Conservation (phyloP, 2,113 vertebrate genomes). For the Chunga burmeisteri region DNA sequence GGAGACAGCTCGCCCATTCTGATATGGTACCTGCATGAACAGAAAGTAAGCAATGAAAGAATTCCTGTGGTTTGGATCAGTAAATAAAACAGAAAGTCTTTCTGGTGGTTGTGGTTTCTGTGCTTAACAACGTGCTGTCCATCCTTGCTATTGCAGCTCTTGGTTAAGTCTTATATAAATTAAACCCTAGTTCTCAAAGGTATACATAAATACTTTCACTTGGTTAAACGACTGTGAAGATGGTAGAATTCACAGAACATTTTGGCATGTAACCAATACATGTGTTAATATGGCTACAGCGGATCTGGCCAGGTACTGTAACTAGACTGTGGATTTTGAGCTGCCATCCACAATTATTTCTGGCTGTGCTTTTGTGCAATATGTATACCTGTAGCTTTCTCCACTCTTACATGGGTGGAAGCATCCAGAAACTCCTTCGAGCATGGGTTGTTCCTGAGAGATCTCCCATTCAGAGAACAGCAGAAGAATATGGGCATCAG, state of each 20-base stretch:
- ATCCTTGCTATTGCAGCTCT: background rate
- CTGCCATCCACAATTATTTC: background rate
- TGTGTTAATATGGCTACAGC: background rate
- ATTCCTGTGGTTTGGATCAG: slow-evolving; percentile 19
- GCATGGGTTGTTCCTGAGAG: background rate
- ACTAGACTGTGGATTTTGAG: background rate
- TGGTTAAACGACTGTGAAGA: background rate
- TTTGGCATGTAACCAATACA: background rate
- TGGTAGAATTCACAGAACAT: background rate
- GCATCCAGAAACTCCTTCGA: background rate
- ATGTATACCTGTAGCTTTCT: background rate
- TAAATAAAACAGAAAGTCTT: background rate
- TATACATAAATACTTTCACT: background rate
- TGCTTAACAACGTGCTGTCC: background rate
- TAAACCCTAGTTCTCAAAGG: background rate
- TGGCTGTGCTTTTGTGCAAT: background rate
- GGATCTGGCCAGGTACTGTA: background rate
- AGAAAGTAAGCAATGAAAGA: background rate
- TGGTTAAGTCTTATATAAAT: background rate
- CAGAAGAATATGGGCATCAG: background rate
- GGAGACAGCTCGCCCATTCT: background rate
- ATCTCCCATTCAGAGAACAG: background rate
- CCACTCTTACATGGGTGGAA: background rate
- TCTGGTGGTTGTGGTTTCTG: background rate
- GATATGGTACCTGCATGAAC: background rate